Evolutionary conservation across 1,140 invertebrate species (phyloP), one percentile per base, ranked within the genome.

Genomic region (Hesperophylax magnus): DNA sequence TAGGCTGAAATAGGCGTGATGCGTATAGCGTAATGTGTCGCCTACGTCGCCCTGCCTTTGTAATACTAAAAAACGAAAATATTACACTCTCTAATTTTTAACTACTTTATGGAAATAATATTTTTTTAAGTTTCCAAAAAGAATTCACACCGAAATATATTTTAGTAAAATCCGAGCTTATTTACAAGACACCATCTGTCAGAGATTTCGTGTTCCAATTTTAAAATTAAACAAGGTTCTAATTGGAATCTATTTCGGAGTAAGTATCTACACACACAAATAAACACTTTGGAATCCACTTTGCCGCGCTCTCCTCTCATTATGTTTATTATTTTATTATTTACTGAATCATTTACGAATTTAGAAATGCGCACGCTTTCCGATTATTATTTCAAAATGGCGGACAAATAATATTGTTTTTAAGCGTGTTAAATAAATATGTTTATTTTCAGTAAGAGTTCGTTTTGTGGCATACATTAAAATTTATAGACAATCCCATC

Each of bases 211-310:
- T 85, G 87, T 86, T 86, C 88, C 87, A 87, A 88, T 88, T 88
- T 87, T 85, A 86, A 87, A 88, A 87, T 87, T 85, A 87, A 88
- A 87, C 86, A 86, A 84, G 86, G 86, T 86, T 87, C 86, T 88
- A 89, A 89, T 89, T 89, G 86, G 88, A 86, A 88, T 87, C 86
- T 88, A 88, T 89, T 90, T 89, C 87, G 86, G 86, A 88, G 87
- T 60, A 60, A 72, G 80, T 78, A 79, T 81, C 79, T 67, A 54
- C 79, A 74, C 65, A 79, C 82, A 72, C 82, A 83, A 83, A 83
- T 83, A 83, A 83, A 83, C 79, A 84, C 80, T 81, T 77, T 54
- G 79, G 82, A 81, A 84, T 84, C 82, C 82, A 81, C 82, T 84
- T 81, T 81, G 72, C 79, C 56, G 79, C 81, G 78, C 77, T 75